Conservation (phyloP, 2,113 vertebrate genomes). For the Lycaon pictus region DNA sequence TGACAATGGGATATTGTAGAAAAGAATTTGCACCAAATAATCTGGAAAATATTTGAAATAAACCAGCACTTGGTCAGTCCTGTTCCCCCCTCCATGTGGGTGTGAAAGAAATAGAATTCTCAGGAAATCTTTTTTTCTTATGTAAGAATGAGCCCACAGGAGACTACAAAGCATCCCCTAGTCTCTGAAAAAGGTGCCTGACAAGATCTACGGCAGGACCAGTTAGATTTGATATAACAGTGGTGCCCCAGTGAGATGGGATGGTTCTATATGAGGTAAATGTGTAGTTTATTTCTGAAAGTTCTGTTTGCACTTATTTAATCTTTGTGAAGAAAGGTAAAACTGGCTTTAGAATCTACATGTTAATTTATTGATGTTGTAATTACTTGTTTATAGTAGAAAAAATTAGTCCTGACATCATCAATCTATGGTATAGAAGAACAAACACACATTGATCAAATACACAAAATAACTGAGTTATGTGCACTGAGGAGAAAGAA, state of each 20-base stretch:
- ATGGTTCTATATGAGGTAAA: neutral
- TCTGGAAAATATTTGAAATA: conserved; percentile 92
- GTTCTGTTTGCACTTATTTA: neutral
- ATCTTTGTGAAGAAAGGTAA: conserved; percentile 6
- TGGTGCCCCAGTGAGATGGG: neutral
- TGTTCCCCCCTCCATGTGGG: conserved; percentile 60
- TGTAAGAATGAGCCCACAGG: conserved; percentile 2
- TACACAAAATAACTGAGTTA: neutral
- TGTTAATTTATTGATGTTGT: neutral
- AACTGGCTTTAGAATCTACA: neutral
- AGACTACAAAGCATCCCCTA: neutral
- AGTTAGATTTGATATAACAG: neutral
- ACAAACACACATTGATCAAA: neutral
- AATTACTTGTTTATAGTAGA: conserved; percentile 15
- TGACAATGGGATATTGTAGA: conserved; percentile 91
- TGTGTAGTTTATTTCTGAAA: neutral
- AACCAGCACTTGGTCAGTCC: conserved; percentile 76
- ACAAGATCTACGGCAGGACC: rapidly evolving
- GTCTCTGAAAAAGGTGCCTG: neutral
- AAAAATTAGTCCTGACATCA: neutral
- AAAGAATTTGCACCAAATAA: conserved; percentile 85
- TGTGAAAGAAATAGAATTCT: conserved; percentile 66
- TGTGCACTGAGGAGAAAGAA: neutral
- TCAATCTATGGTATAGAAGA: neutral
- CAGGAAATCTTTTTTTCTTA: conserved; percentile 63